phyloP scores from a whole-genome alignment of 2,113 vertebrate genomes.

The Narcine bancroftii region DNA sequence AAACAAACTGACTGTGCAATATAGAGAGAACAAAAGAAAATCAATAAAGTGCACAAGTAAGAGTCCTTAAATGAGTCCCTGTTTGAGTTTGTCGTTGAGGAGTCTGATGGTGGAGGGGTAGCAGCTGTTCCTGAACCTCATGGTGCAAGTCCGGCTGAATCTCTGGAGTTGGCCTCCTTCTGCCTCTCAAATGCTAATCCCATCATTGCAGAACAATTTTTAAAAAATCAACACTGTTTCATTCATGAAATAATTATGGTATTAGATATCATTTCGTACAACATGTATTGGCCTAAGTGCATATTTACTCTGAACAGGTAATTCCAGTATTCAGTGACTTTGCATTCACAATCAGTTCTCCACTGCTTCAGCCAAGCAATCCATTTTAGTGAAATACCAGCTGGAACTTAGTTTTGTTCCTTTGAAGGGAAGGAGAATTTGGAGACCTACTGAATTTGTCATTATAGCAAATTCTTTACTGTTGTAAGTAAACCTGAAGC shows the following conservation, averaged over 20 bases:
- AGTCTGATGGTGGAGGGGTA: no score
- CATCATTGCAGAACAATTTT: not conserved
- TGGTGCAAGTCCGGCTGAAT: constrained; percentile 3
- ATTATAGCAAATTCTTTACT: not conserved
- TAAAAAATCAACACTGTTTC: not conserved
- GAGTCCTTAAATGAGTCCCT: no score
- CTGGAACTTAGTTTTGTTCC: not conserved
- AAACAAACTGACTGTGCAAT: no score
- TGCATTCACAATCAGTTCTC: not conserved
- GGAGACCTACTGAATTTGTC: not conserved
- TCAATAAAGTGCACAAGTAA: no score
- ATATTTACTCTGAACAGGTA: not conserved
- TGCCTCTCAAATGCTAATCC: not conserved
- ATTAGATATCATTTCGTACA: not conserved
- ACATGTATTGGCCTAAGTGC: not conserved
- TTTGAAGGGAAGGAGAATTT: not conserved
- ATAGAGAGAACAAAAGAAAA: no score
- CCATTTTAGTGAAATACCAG: not conserved
- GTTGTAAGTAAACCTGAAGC: not conserved
- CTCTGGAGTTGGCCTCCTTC: not conserved
- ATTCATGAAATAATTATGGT: constrained; percentile 5
- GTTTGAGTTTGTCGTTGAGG: no score
- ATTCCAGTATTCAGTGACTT: not conserved
- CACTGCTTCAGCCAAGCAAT: constrained; percentile 1
- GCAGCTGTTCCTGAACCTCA: no score